Evolutionary conservation across 2,797 vertebrate species (phyloP).

Genomic region (Leptodactylus fallax): DNA sequence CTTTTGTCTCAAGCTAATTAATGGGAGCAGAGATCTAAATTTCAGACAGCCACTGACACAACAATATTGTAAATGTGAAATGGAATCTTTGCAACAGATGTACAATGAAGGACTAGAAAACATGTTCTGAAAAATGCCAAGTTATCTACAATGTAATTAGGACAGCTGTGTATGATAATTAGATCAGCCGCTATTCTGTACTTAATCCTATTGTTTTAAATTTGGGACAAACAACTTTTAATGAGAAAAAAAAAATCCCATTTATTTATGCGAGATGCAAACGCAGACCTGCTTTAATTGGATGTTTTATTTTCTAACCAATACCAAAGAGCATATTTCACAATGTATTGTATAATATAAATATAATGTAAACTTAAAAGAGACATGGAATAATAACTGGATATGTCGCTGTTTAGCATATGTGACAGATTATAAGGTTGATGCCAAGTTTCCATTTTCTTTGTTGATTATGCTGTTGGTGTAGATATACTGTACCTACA

Average conservation of each 20-base stretch:
- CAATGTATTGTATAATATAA: not conserved
- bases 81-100: slow-evolving; percentile 42
- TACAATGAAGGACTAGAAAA: slow-evolving; percentile 58
- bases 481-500: not conserved
- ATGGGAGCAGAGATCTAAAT: slow-evolving; percentile 62
- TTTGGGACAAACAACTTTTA: slow-evolving; percentile 63
- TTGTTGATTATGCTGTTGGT: not conserved
- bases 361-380: not conserved
- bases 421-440: not conserved
- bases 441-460: not conserved
- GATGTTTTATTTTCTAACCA: slow-evolving; percentile 32
- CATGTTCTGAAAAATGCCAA: slow-evolving; percentile 51
- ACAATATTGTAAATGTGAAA: slow-evolving; percentile 57
- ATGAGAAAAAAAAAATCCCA: slow-evolving; percentile 59
- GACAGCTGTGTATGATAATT: slow-evolving; percentile 65
- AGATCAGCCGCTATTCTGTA: slow-evolving; percentile 60
- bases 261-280: slow-evolving; percentile 52
- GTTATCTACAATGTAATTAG: slow-evolving; percentile 64
- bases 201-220: slow-evolving; percentile 65
- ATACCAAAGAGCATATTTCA: slow-evolving; percentile 21
- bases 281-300: slow-evolving; percentile 47
- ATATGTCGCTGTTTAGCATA: not conserved
- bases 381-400: not conserved
- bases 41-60: slow-evolving; percentile 59
- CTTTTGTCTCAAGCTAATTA: slow-evolving; percentile 63